phyloP scores from a whole-genome alignment of 2,797 vertebrate species.

The Cercopithecus petaurista region DNA sequence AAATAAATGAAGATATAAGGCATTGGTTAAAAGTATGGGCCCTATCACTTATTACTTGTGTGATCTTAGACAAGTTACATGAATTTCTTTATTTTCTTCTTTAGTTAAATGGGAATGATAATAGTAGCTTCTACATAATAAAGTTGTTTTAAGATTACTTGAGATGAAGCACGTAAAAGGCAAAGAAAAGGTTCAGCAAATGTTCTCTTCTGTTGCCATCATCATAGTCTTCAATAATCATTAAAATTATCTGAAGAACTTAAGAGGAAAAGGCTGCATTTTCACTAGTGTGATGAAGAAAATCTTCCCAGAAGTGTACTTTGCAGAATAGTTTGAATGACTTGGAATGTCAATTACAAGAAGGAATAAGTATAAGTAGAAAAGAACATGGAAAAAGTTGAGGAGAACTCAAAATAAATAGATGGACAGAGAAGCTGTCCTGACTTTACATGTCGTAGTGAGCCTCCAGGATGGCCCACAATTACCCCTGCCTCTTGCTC shows the following conservation, averaged over 20 bases:
- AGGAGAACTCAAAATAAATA: neutral
- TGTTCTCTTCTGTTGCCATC: neutral
- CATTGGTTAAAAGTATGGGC: neutral
- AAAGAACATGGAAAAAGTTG: neutral
- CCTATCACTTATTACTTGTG: neutral
- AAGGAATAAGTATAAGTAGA: neutral
- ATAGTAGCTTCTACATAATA: neutral
- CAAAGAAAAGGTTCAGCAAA: neutral
- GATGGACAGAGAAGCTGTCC: neutral
- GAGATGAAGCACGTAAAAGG: neutral
- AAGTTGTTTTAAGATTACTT: neutral
- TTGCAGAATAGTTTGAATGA: neutral
- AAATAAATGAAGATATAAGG: neutral
- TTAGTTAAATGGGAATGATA: neutral
- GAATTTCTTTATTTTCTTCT: neutral
- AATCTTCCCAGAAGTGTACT: neutral
- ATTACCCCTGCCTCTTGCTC: neutral
- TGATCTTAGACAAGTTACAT: neutral
- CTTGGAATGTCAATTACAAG: neutral
- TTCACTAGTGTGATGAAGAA: neutral
- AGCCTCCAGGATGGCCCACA: neutral
- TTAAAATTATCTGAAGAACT: neutral
- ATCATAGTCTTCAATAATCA: neutral
- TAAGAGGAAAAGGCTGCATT: neutral
- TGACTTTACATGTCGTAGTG: neutral